Evolutionary conservation across 2,888 invertebrate species (phyloP), one percentile per base, ranked within the genome.

Genomic region (Buathra laborator): DNA sequence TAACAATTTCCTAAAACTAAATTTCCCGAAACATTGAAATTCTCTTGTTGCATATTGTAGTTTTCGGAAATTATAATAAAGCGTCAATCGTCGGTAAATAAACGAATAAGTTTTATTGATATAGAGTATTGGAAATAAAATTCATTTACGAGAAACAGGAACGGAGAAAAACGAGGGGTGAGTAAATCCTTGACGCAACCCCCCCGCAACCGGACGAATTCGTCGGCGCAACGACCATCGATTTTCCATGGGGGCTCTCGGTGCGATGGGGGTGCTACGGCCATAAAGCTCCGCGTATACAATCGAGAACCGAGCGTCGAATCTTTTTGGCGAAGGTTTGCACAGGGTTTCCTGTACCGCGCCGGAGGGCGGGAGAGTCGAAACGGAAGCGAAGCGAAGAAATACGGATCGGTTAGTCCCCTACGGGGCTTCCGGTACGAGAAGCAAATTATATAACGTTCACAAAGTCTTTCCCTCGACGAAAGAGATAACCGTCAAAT

Each of bases 151-250:
- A 43, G 19, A 74, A 84, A 9, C 7, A 37, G 6, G 46, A 46
- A 9, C 14, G 68, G 7, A 68, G 68, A 46, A 64, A 46, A 48
- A 76, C 66, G 14, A 78, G 59, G 66, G 75, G 64, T 71, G 74
- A 81, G 80, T 70, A 74, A 62, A 84, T 75, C 74, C 68, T 44
- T 56, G 78, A 75, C 53, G 48, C 51, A 37, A 1, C 43, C 48
- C 64, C 67, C 67, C 76, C 24, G 29, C 10, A 48, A 53, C 43
- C 77, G 37, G 66, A 71, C 66, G 79, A 74, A 77, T 83, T 85
- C 85, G 79, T 53, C 76, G 82, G 72, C 76, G 79, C 82, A 82
- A 83, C 82, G 72, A 78, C 67, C 68, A 77, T 85, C 82, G 85
- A 85, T 85, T 85, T 85, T 85, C 85, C 85, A 83, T 77, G n/a